Base-by-base conservation (phyloP, 1,140 invertebrate genomes). In the Notospermus geniculatus region DNA sequence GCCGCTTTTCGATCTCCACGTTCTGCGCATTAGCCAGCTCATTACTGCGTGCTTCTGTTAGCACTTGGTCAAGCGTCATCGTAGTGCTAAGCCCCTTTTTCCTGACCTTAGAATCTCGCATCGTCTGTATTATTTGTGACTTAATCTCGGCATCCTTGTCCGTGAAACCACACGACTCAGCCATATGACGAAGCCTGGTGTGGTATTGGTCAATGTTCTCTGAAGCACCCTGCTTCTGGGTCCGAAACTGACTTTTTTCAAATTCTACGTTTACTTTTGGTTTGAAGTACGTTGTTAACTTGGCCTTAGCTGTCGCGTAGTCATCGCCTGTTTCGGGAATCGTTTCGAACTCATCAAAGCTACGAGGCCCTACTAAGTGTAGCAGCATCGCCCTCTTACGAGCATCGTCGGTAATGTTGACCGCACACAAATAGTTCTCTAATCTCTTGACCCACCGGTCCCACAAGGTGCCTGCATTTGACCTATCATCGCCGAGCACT, bases 351-450 rank as follows among this genome's bases (percentile, higher is more conserved):
- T 23, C 25, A 50, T 50, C 46, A n/a, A 50, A 50, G n/a, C 19
- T 50, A 7, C 25, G 4, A 7, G 46, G 19, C 5, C 25, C 46
- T 5, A 50, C n/a, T 9, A 27, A 19, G n/a, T 50, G 46, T 5
- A 50, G 25, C 4, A 23, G 4, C 46, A 50, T 23, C n/a, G 46
- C 46, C n/a, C 46, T 19, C n/a, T 50, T 19, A 7, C 46, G 46
- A 5, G n/a, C 25, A 4, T 50, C 46, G n/a, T 23, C n/a, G 4
- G n/a, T 27, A n/a, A 50, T 27, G 46, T 50, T 50, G 4, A 50
- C n/a, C 4, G 46, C 46, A 50, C n/a, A 19, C n/a, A 50, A 50
- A 50, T 50, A 50, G 46, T 50, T 50, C 46, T 50, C 46, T 9
- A 50, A 5, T 50, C 46, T 50, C n/a, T 27, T 23, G n/a, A 50